These are phyloP conservation scores for Dascyllus trimaculatus DNA, from an alignment of 2,113 vertebrate species.

Conservation along the genomic window DNA sequence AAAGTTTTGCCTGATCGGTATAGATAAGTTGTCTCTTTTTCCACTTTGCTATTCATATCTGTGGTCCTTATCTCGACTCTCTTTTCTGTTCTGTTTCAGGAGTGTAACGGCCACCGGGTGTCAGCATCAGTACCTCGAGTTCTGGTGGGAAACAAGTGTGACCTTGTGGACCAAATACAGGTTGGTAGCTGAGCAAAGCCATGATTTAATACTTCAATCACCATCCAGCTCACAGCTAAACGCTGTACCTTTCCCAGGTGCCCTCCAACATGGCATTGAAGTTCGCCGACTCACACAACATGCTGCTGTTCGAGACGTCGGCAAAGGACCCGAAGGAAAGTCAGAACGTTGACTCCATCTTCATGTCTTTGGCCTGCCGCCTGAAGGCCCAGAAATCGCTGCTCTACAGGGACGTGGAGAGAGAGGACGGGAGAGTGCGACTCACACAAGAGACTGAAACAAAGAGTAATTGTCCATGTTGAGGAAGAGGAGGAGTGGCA, in stretches of 20 bases:
- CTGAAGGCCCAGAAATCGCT: slow-evolving; percentile 96
- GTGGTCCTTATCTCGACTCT: neutral
- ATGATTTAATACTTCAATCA: neutral
- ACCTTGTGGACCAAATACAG: slow-evolving; percentile 95
- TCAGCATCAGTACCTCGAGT: slow-evolving; percentile 93
- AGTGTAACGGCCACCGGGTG: slow-evolving; percentile 95
- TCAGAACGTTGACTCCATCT: slow-evolving; percentile 97
- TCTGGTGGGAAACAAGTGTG: slow-evolving; percentile 98
- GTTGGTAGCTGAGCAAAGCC: slow-evolving; percentile 33
- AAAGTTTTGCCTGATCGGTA: too few relatives aligned
- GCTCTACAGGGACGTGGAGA: slow-evolving; percentile 91
- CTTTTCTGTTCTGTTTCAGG: slow-evolving; percentile 80
- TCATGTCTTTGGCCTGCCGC: slow-evolving; percentile 97
- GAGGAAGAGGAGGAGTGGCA: slow-evolving; percentile 70
- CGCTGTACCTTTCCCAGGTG: slow-evolving; percentile 74
- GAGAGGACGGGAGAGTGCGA: slow-evolving; percentile 89
- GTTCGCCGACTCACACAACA: slow-evolving; percentile 96
- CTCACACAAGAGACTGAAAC: slow-evolving; percentile 83
- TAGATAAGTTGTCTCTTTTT: neutral
- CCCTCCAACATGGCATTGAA: slow-evolving; percentile 94
- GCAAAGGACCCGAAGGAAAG: slow-evolving; percentile 97
- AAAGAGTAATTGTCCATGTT: slow-evolving; percentile 92
- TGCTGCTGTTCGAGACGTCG: slow-evolving; percentile 98
- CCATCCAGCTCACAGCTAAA: neutral
- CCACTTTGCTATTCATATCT: neutral